Evolutionary conservation across 2,888 invertebrate species (phyloP).

Genomic region (Phytoseiulus persimilis): DNA sequence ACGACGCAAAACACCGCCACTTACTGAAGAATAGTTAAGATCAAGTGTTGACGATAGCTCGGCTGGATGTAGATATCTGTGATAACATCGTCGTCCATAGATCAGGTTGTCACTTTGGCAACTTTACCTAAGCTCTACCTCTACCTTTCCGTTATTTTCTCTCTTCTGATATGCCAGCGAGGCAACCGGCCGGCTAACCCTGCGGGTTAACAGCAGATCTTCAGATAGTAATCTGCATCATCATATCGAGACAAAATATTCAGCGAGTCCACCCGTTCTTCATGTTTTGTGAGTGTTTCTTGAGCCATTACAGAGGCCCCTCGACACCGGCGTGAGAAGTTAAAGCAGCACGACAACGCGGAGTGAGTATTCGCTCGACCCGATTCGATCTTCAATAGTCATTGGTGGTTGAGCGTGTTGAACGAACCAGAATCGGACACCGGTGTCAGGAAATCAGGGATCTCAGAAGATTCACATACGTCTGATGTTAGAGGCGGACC

Average conservation of each 20-base stretch:
- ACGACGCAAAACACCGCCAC: not conserved
- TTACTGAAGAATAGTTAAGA: constrained; percentile 5
- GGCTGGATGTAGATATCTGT: not conserved
- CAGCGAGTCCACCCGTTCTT: not conserved
- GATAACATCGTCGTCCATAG: not conserved
- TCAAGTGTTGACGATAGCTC: not conserved
- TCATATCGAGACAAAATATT: not conserved
- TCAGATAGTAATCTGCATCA: not conserved
- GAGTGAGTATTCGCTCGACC: not conserved
- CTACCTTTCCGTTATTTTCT: not conserved
- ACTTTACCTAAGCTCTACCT: not conserved
- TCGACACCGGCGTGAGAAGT: not conserved
- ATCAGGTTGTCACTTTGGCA: not conserved
- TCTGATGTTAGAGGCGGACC: no score
- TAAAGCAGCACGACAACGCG: not conserved
- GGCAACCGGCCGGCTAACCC: not conserved
- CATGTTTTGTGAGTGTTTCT: not conserved
- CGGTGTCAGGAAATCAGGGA: no score
- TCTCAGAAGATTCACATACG: no score
- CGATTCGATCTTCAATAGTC: no score
- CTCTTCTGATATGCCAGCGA: not conserved
- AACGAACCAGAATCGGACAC: no score
- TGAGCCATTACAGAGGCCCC: not conserved
- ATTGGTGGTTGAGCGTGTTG: no score
- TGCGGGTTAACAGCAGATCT: not conserved